Conservation (phyloP, 2,888 invertebrate species). For the Alitta virens region DNA sequence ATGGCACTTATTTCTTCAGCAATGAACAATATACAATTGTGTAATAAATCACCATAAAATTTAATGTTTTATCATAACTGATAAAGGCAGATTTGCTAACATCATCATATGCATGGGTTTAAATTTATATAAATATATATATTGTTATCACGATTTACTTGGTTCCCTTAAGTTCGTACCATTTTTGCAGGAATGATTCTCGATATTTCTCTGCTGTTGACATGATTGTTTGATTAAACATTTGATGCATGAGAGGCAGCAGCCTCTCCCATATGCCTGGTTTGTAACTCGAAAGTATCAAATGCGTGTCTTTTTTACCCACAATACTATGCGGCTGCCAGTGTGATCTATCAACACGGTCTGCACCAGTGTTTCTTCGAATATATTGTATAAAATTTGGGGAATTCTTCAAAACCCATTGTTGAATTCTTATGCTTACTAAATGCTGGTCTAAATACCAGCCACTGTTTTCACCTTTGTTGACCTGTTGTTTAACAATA, state of each 20-base stretch:
- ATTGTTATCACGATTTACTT: neutral
- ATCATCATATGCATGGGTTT: too few species aligned
- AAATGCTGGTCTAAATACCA: neutral
- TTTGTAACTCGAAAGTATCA: neutral
- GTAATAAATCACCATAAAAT: too few species aligned
- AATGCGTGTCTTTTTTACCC: neutral
- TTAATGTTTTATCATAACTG: too few species aligned
- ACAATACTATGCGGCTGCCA: neutral
- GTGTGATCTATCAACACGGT: neutral
- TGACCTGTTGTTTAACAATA: neutral
- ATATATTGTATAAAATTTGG: neutral
- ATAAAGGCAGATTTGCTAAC: too few species aligned
- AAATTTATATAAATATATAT: neutral
- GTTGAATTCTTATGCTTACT: neutral
- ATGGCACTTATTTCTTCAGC: too few species aligned
- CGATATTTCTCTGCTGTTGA: neutral
- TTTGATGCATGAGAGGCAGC: neutral
- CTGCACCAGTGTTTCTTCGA: neutral
- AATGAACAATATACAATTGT: too few species aligned
- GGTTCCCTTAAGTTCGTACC: neutral
- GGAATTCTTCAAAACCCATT: neutral
- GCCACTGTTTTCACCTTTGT: neutral
- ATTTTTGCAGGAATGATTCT: neutral
- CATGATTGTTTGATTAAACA: neutral
- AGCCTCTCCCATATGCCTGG: neutral